These are phyloP conservation scores for Syngnathus scovelli DNA, from an alignment of 2,113 vertebrate species.

Conservation along the genomic window DNA sequence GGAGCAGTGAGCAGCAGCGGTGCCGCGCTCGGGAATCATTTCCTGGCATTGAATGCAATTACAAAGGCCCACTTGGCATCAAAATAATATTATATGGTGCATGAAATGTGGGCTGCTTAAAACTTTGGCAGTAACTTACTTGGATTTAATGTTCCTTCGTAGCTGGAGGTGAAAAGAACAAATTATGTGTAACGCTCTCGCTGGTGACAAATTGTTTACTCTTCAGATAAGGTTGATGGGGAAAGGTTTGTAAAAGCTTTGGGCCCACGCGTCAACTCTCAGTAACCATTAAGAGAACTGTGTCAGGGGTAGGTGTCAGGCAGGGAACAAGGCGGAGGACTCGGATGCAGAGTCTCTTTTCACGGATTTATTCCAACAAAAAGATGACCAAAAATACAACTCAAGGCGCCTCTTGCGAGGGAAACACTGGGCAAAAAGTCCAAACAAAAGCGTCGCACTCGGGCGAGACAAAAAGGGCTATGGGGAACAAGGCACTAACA, in stretches of 20 bases:
- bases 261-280: not conserved
- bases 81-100: not conserved
- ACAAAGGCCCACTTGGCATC: not conserved
- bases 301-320: not conserved
- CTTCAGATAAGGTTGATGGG: constrained; percentile 2
- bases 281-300: constrained; percentile 2
- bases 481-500: too few relatives aligned
- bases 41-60: not conserved
- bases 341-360: too few relatives aligned
- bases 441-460: too few relatives aligned
- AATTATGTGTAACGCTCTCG: constrained; percentile 2
- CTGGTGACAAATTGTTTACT: constrained; percentile 5
- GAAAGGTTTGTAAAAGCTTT: constrained; percentile 7
- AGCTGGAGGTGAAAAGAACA: not conserved
- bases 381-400: too few relatives aligned
- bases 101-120: constrained; percentile 5
- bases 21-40: too few relatives aligned
- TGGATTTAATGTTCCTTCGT: not conserved
- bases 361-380: too few relatives aligned
- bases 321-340: too few relatives aligned
- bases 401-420: too few relatives aligned
- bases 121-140: not conserved
- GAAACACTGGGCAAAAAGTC: too few relatives aligned
- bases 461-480: too few relatives aligned
- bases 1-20: too few relatives aligned